Percentiles rank a stretch among this genome's conserved stretches.
Evolutionary conservation across 2,888 invertebrate species (phyloP).

Genomic region (Drosophila conformis): DNA sequence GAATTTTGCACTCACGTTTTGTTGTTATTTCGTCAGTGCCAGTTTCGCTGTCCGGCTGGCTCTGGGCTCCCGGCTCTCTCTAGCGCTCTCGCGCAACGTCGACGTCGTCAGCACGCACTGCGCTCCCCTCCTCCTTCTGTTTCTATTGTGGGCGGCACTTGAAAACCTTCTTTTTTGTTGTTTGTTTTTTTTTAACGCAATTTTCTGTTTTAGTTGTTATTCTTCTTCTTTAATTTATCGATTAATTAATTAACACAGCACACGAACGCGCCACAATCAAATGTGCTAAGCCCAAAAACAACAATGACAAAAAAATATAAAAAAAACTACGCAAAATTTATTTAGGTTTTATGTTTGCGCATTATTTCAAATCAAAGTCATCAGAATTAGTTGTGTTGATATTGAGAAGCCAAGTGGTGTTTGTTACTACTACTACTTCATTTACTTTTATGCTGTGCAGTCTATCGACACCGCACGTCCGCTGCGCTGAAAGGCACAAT

Average conservation of each 20-base stretch:
- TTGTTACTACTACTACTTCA: slow-evolving; percentile 9
- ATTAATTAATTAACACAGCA: slow-evolving; percentile 64
- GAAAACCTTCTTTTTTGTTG: slow-evolving; percentile 45
- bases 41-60: slow-evolving; percentile 36
- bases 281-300: slow-evolving; percentile 10
- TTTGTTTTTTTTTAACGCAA: slow-evolving; percentile 14
- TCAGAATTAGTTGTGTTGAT: slow-evolving; percentile 8
- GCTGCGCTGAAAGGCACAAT: slow-evolving; percentile 75
- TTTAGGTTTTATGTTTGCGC: slow-evolving; percentile 18
- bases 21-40: slow-evolving; percentile 37
- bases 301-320: slow-evolving; percentile 17
- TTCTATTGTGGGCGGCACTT: slow-evolving; percentile 65
- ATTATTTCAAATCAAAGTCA: slow-evolving; percentile 36
- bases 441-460: slow-evolving; percentile 13
- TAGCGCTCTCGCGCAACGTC: slow-evolving; percentile 14
- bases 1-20: slow-evolving; percentile 67
- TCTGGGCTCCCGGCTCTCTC: slow-evolving; percentile 8
- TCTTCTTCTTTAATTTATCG: slow-evolving; percentile 37
- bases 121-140: slow-evolving; percentile 15
- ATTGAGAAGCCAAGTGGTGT: slow-evolving; percentile 7
- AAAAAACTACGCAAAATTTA: slow-evolving; percentile 9
- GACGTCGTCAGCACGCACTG: slow-evolving; percentile 38
- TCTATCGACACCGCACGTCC: slow-evolving; percentile 55
- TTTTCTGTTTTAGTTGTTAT: slow-evolving; percentile 33
- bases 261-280: slow-evolving; percentile 48